Conservation (phyloP, 2,888 invertebrate genomes). For the Tubiluchus corallicola region DNA sequence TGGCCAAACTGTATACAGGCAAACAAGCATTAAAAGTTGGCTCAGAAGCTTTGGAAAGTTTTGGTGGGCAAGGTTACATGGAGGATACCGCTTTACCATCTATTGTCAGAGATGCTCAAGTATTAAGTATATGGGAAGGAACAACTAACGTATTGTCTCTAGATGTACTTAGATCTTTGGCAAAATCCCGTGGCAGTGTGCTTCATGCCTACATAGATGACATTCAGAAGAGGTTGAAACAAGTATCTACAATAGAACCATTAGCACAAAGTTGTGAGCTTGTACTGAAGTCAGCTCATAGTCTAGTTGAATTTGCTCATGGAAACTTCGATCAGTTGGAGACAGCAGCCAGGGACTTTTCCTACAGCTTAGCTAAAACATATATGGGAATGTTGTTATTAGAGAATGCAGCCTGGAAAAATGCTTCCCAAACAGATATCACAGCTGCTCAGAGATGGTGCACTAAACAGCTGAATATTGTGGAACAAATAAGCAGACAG, state of each 20-base stretch:
- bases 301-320: slow-evolving; percentile 15
- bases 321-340: slow-evolving; percentile 18
- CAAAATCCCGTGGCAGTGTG: slow-evolving; percentile 30
- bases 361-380: slow-evolving; percentile 31
- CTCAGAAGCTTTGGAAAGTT: slow-evolving; percentile 37
- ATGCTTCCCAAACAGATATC: no score
- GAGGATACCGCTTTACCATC: slow-evolving; percentile 37
- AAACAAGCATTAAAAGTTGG: slow-evolving; percentile 34
- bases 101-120: slow-evolving; percentile 37
- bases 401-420: no score
- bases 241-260: no score
- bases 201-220: slow-evolving; percentile 24
- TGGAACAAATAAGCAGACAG: no score
- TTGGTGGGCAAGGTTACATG: slow-evolving; percentile 40
- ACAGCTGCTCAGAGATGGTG: no score
- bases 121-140: slow-evolving; percentile 39
- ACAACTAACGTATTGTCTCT: slow-evolving; percentile 38
- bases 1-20: slow-evolving; percentile 36
- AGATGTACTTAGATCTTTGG: slow-evolving; percentile 35
- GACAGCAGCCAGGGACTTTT: slow-evolving; percentile 32
- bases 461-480: no score
- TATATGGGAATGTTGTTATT: slow-evolving; percentile 28
- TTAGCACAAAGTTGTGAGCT: no score
- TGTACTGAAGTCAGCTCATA: slow-evolving; percentile 15
- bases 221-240: slow-evolving; percentile 18